phyloP scores from a whole-genome alignment of 1,140 invertebrate genomes.

The Araneus ventricosus region DNA sequence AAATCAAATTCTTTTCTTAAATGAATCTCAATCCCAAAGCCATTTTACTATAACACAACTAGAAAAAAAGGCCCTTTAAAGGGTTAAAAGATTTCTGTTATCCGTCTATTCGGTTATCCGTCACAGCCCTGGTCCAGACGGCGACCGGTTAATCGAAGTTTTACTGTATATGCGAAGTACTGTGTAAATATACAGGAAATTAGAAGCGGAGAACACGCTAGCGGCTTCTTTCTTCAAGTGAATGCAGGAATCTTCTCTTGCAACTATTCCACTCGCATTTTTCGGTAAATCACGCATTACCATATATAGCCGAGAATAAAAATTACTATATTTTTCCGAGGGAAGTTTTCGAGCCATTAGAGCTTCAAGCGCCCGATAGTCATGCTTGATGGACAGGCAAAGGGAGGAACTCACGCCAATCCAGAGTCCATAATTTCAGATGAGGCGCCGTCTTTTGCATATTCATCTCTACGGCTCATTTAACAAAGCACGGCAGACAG shows the following conservation, averaged over 20 bases:
- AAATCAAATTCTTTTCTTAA: too few species aligned
- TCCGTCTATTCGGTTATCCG: too few species aligned
- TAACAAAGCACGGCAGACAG: background rate
- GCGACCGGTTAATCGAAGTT: too few species aligned
- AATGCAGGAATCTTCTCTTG: background rate
- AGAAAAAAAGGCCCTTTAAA: too few species aligned
- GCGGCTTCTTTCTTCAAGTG: background rate
- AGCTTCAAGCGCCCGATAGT: background rate
- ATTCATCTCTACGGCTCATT: background rate
- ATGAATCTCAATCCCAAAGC: too few species aligned
- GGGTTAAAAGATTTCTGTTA: too few species aligned
- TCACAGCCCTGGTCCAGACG: too few species aligned
- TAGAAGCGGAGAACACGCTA: background rate
- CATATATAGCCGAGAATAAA: background rate
- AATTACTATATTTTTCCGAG: background rate
- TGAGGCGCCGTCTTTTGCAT: background rate
- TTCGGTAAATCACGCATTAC: background rate
- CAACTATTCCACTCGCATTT: background rate
- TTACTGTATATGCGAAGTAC: too few species aligned
- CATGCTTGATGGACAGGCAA: background rate
- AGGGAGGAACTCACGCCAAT: background rate
- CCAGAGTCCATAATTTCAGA: constrained; percentile 6
- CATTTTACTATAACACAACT: too few species aligned
- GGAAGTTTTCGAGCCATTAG: background rate
- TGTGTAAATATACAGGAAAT: too few species aligned